phyloP scores from a whole-genome alignment of 2,888 invertebrate genomes.

The Folsomia candida region DNA sequence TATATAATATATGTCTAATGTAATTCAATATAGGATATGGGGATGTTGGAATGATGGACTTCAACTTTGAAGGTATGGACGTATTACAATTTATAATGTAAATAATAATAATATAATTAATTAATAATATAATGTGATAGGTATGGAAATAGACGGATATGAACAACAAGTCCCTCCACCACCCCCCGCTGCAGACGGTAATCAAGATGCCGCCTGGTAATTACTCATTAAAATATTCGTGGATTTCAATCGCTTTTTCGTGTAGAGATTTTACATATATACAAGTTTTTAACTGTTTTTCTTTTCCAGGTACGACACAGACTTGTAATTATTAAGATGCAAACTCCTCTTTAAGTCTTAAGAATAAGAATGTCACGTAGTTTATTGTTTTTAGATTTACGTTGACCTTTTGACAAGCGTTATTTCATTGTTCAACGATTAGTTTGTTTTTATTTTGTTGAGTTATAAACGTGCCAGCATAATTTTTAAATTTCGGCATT shows the following conservation, averaged over 20 bases:
- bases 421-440: not conserved
- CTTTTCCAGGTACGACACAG: constrained; percentile 9
- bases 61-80: constrained; percentile 51
- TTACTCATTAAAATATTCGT: constrained; percentile 64
- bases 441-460: not conserved
- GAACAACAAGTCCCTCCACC: constrained; percentile 66
- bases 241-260: too few species aligned
- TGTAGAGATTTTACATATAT: too few species aligned
- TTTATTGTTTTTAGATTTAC: not conserved
- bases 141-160: constrained; percentile 46
- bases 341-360: not conserved
- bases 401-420: not conserved
- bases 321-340: constrained; percentile 12
- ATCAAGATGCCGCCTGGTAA: constrained; percentile 93
- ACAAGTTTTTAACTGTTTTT: not conserved
- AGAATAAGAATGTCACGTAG: not conserved
- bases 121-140: too few species aligned
- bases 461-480: not conserved
- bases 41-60: constrained; percentile 51
- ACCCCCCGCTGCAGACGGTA: constrained; percentile 83
- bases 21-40: constrained; percentile 47
- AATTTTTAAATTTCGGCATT: not conserved
- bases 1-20: not conserved
- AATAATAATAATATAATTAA: too few species aligned
- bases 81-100: too few species aligned